These are phyloP conservation scores for Mionectes olivaceus DNA, from an alignment of 2,797 vertebrate species.

Conservation along the genomic window DNA sequence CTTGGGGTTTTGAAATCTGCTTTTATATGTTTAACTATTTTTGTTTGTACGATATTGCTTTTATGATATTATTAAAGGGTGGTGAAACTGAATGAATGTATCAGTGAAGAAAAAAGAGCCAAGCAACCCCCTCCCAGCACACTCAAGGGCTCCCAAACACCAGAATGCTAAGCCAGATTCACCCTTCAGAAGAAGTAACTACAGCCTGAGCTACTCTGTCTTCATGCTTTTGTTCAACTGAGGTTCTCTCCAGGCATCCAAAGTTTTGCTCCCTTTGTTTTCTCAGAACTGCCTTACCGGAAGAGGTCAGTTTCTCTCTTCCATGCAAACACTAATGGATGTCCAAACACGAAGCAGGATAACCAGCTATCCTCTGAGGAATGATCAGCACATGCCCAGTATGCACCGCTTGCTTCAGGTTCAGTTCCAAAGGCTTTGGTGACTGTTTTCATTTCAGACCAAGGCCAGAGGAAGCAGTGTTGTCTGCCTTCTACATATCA, in stretches of 20 bases:
- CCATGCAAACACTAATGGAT: not conserved
- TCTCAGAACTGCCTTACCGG: not conserved
- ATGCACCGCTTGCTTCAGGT: not conserved
- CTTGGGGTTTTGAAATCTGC: not conserved
- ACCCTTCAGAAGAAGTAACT: not conserved
- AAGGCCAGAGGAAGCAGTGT: not conserved
- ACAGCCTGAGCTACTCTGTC: not conserved
- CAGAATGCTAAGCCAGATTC: not conserved
- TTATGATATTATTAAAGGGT: not conserved
- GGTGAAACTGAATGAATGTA: not conserved
- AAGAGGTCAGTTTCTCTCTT: not conserved
- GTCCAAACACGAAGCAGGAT: not conserved
- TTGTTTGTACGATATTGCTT: not conserved
- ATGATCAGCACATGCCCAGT: not conserved
- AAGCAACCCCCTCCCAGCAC: not conserved
- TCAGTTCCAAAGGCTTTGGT: not conserved
- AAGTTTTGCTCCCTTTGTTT: not conserved
- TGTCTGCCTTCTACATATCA: not conserved
- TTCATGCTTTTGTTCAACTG: fast-evolving
- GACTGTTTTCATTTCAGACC: not conserved
- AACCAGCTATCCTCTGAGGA: not conserved
- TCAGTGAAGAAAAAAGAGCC: not conserved
- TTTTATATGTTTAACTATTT: not conserved
- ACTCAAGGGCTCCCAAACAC: not conserved
- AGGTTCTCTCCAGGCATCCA: not conserved